These are phyloP conservation scores for Crotalus viridis DNA, from an alignment of 2,113 vertebrate species.

Conservation along the genomic window DNA sequence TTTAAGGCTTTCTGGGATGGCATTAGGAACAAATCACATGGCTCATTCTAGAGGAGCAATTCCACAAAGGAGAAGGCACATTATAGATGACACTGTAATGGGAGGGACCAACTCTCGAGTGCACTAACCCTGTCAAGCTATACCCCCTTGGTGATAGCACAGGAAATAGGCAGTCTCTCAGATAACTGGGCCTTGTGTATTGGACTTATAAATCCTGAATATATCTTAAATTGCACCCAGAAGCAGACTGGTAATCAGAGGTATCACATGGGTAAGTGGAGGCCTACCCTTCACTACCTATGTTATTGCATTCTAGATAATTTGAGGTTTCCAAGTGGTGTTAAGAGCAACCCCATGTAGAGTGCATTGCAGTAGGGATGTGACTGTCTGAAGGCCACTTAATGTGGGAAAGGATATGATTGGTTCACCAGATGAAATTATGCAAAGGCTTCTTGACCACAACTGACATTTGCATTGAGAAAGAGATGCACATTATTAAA, in stretches of 20 bases:
- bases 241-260: not conserved
- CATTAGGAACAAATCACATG: not conserved
- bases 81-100: no score
- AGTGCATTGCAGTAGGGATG: not conserved
- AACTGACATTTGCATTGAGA: not conserved
- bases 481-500: not conserved
- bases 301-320: not conserved
- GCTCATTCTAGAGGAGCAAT: not conserved
- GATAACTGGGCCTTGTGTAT: not conserved
- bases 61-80: no score
- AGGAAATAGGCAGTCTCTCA: not conserved
- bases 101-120: no score
- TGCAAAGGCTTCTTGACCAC: not conserved
- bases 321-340: not conserved
- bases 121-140: not conserved
- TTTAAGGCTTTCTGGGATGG: not conserved
- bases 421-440: not conserved
- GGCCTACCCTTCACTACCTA: not conserved
- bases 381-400: not conserved
- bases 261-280: not conserved
- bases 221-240: not conserved
- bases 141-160: not conserved
- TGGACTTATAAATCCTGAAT: not conserved
- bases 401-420: not conserved
- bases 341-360: not conserved